Base-by-base conservation (phyloP, 2,888 invertebrate species). In the Morpho deidamia region DNA sequence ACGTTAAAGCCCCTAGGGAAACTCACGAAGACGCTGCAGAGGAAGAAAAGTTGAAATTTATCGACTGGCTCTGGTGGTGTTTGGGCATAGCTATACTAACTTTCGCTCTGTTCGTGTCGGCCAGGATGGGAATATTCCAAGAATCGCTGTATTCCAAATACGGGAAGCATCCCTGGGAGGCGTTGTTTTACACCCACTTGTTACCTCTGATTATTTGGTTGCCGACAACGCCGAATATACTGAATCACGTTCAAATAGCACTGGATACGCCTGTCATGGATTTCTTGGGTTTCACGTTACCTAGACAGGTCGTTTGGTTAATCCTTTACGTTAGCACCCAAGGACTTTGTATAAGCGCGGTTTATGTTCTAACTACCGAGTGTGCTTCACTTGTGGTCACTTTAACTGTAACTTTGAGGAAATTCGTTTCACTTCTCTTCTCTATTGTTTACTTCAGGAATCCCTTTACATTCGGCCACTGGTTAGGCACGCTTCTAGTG, bases 381-480 rank as follows among this genome's bases (percentile, higher is more conserved):
- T 98, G 97, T 74, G 92, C 96, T 0, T 98, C 99, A 0, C 82
- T 99, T 43, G 97, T 97, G 0, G 98, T 99, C 1, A 99, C 99
- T 0, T 89, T 99, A 64, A 97, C 99, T 0, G 95, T 99, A 34
- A 99, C 99, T 0, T 83, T 99, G 51, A 91, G 99, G 47, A 99
- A 99, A 84, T 99, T 99, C 75, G 92, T 97, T 35, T 98, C 98
- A 0, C 89, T 99, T 38, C 81, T 99, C n/a, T 95, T 99, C 74
- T 99, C 99, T 0, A 98, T 99, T 65, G 68, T 96, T 46, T 97
- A 98, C 81, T 99, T 99, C 76, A 92, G 94, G 67, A 99, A 99
- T 90, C 95, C 97, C 0, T 99, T 99, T 74, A 99, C 98, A 0
- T 8, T 93, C 0, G 92, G 93, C 44, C 99, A 99, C 76, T 98